A percentile compares a stretch with the other conserved stretches of the same genome.
phyloP scores from a whole-genome alignment of 2,797 vertebrate species.

The Valencia hispanica region DNA sequence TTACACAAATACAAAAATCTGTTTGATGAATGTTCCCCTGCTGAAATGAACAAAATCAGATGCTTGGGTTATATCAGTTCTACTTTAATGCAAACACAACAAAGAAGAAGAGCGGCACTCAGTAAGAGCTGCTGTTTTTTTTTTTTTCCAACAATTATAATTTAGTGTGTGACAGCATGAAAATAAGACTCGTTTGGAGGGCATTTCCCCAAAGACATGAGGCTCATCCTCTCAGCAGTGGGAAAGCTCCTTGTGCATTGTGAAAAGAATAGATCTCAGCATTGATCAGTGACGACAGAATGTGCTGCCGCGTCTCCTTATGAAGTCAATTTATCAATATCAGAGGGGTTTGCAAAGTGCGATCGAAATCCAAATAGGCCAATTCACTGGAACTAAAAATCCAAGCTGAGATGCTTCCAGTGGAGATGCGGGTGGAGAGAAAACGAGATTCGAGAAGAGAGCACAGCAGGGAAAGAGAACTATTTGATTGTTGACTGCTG shows the following conservation, averaged over 20 bases:
- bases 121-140: conserved; percentile 42
- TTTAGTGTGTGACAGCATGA: conserved; percentile 54
- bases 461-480: conserved; percentile 29
- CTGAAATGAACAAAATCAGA: conserved; percentile 50
- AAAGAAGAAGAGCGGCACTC: conserved; percentile 1
- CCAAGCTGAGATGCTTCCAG: conserved; percentile 43
- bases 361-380: conserved; percentile 63
- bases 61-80: conserved; percentile 25
- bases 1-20: conserved; percentile 68
- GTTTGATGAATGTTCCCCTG: conserved; percentile 42
- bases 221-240: conserved; percentile 55
- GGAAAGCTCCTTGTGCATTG: conserved; percentile 53
- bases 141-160: conserved; percentile 49
- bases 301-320: conserved; percentile 77
- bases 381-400: conserved; percentile 59
- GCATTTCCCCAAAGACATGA: conserved; percentile 62
- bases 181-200: conserved; percentile 66
- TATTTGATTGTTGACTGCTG: conserved; percentile 53
- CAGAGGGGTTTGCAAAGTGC: conserved; percentile 49
- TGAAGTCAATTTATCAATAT: conserved; percentile 82
- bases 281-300: conserved; percentile 77
- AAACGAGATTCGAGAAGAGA: conserved; percentile 32
- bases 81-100: conserved; percentile 47
- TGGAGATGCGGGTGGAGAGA: conserved; percentile 17
- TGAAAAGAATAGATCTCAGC: conserved; percentile 74